Base-by-base conservation (phyloP, 1,140 invertebrate genomes). In the Reticulitermes speratus region DNA sequence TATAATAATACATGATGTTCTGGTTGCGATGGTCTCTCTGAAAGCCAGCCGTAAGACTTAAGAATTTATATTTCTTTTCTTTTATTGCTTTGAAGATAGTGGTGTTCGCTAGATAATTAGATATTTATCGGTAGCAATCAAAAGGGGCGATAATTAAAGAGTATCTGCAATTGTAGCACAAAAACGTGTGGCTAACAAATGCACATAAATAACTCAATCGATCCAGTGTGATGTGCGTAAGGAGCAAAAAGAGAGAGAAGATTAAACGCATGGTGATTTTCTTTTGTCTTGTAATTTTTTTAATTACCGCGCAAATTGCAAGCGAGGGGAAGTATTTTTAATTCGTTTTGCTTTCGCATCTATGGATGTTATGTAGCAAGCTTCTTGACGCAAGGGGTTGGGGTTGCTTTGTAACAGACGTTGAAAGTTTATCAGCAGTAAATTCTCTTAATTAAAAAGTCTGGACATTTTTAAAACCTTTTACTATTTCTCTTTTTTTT, bases 381-480 rank as follows among this genome's bases (percentile, higher is more conserved):
- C 38, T 48, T 32, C 82, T 65, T 65, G 65, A 75, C 16, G n/a
- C n/a, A 30, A 75, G 65, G 65, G 25, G 65, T 75, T 75, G 7
- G 65, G n/a, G 65, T 75, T 30, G 2, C 65, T 75, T 75, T 75
- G n/a, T 75, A 75, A 75, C 25, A 75, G 65, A 75, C 65, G 65
- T 23, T 75, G 65, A 30, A 75, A 85, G n/a, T 85, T 48, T 85
- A 85, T 82, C 85, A 85, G 85, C 85, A 48, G 85, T 85, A 85
- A 85, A 48, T 85, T 85, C 55, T 85, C 52, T 85, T 85, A 85
- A 85, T 85, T 85, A 85, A 85, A 59, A 85, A 85, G 45, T 85
- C 59, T 59, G 59, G 59, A 85, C 85, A 82, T 85, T 85, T 85
- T 85, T 69, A 84, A 84, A 84, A 52, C 48, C 44, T 32, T 52